Base-by-base conservation (phyloP, 1,140 invertebrate genomes). In the Drosophila melanogaster region DNA sequence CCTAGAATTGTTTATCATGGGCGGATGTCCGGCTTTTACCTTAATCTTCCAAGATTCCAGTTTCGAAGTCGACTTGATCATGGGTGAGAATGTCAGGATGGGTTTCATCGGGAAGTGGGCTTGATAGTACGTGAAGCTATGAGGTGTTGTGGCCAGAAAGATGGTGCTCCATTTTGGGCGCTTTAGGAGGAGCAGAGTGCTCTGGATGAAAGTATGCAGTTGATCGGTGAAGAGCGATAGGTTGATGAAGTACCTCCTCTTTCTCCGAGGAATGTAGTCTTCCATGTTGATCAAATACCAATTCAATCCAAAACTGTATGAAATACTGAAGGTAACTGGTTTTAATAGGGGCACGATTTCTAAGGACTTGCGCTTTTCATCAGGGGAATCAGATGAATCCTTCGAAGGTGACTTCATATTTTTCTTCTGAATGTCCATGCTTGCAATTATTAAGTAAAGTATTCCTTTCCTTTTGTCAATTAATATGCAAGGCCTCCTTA, bases 401-500 rank as follows among this genome's bases (percentile, higher is more conserved):
- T 50, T 15, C 7, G 30, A 30, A 10, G 30, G 8, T 30, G 30
- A 10, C n/a, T 3, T 17, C 15, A 14, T 7, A 4, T 4, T 1
- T 5, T 26, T 5, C 2, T 1, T 2, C n/a, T 41, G n/a, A 6
- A 5, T 1, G 7, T 30, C 15, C 59, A 59, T 61, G 15, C 7
- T 15, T 5, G 35, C 40, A 8, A 3, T 26, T 26, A 56, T 8
- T 5, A 38, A 24, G 11, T 15, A 1, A 11, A 4, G 11, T 4
- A n/a, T 0, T 3, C 12, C 26, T 26, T 14, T 17, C 1, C n/a
- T 38, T n/a, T 10, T n/a, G 24, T 15, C n/a, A 40, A n/a, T 19
- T 4, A 10, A 37, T 53, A 50, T 7, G n/a, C 56, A 54, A 19
- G 49, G 70, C 35, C 49, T 47, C 49, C 37, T 71, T 17, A 8